phyloP scores from a whole-genome alignment of 1,140 invertebrate species.

The Drosophila dunni region DNA sequence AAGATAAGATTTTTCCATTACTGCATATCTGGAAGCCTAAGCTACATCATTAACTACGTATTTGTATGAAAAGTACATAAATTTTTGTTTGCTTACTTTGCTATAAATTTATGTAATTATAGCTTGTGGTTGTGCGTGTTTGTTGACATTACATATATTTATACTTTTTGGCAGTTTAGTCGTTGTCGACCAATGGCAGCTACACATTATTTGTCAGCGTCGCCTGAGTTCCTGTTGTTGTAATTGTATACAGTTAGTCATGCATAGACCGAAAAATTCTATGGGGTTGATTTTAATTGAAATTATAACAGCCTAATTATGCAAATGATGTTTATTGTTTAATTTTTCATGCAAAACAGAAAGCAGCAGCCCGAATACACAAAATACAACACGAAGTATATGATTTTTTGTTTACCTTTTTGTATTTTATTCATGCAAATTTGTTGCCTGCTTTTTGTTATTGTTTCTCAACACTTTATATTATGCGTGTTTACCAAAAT shows the following conservation, averaged over 20 bases:
- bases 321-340: slow-evolving; percentile 65
- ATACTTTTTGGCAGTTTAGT: slow-evolving; percentile 2
- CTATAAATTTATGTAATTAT: slow-evolving; percentile 45
- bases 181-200: slow-evolving; percentile 8
- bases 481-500: slow-evolving; percentile 55
- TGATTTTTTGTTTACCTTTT: slow-evolving; percentile 42
- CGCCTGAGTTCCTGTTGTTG: not conserved
- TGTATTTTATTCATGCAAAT: slow-evolving; percentile 42
- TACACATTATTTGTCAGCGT: not conserved
- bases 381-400: slow-evolving; percentile 38
- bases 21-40: not conserved
- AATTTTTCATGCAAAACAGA: slow-evolving; percentile 28
- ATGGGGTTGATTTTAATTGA: slow-evolving; percentile 73
- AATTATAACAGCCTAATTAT: slow-evolving; percentile 81
- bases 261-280: slow-evolving; percentile 47
- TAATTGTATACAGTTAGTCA: slow-evolving; percentile 63
- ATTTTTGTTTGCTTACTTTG: slow-evolving; percentile 13
- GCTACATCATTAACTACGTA: slow-evolving; percentile 26
- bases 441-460: slow-evolving; percentile 37
- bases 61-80: slow-evolving; percentile 16
- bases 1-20: not conserved
- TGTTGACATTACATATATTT: not conserved
- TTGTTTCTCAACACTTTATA: slow-evolving; percentile 63
- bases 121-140: slow-evolving; percentile 2
- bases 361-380: slow-evolving; percentile 20